phyloP scores from a whole-genome alignment of 2,888 invertebrate species.

The Phengaris alcon region DNA sequence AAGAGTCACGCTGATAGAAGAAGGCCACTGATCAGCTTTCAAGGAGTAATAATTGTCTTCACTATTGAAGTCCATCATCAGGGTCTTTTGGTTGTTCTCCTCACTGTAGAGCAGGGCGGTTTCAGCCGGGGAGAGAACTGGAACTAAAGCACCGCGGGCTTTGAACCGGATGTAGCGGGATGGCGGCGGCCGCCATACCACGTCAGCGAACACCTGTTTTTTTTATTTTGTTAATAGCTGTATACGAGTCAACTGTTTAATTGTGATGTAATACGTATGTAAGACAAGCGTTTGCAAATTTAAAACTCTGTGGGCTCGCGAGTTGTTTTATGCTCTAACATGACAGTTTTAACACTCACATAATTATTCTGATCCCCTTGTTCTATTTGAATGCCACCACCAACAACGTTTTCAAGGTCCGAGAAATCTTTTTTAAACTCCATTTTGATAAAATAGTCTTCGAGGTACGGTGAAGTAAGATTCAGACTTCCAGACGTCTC shows the following conservation, averaged over 20 bases:
- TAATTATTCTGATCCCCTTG: constrained; percentile 77
- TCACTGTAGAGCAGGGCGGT: constrained; percentile 54
- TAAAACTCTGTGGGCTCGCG: too few species aligned
- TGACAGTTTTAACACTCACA: constrained; percentile 53
- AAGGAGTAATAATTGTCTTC: constrained; percentile 59
- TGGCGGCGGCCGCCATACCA: constrained; percentile 71
- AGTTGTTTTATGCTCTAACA: too few species aligned
- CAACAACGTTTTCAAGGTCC: constrained; percentile 81
- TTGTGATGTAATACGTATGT: too few species aligned
- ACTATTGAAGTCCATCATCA: constrained; percentile 55
- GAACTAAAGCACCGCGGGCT: constrained; percentile 59
- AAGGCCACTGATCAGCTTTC: constrained; percentile 57
- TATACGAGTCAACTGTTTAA: too few species aligned
- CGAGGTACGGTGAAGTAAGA: constrained; percentile 81
- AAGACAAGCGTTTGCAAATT: too few species aligned
- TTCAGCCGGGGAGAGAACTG: constrained; percentile 58
- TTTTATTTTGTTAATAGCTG: background rate
- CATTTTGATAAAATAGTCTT: constrained; percentile 82
- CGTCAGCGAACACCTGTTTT: constrained; percentile 63
- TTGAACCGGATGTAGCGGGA: constrained; percentile 67
- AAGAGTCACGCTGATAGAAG: constrained; percentile 55
- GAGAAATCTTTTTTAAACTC: constrained; percentile 85
- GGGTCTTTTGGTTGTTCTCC: constrained; percentile 47
- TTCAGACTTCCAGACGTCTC: constrained; percentile 81
- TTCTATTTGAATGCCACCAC: constrained; percentile 80